Percentiles rank a stretch among this genome's conserved stretches.
Conservation (phyloP, 2,113 vertebrate species). For the rat (Rattus norvegicus) region GRCr8 NC_086035.1:7049001-7049500, state of each 20-base stretch:
- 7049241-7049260: background rate
- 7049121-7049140: too few species aligned
- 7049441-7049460: constrained; percentile 70
- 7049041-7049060: too few species aligned
- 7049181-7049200: too few species aligned
- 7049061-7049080: too few species aligned
- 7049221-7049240: background rate
- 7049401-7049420: constrained; percentile 68
- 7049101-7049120: too few species aligned
- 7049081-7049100: too few species aligned
- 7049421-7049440: constrained; percentile 66
- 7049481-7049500: constrained; percentile 66
- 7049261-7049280: background rate
- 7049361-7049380: constrained; percentile 57
- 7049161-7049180: too few species aligned
- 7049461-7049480: constrained; percentile 51
- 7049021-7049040: too few species aligned
- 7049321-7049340: background rate
- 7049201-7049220: too few species aligned
- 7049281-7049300: background rate
- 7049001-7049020: too few species aligned
- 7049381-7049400: constrained; percentile 59
- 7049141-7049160: too few species aligned
- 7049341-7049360: constrained; percentile 35
- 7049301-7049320: background rate